These are phyloP conservation scores for Pandemis corylana DNA, from an alignment of 2,888 invertebrate species.

Conservation along the genomic window DNA sequence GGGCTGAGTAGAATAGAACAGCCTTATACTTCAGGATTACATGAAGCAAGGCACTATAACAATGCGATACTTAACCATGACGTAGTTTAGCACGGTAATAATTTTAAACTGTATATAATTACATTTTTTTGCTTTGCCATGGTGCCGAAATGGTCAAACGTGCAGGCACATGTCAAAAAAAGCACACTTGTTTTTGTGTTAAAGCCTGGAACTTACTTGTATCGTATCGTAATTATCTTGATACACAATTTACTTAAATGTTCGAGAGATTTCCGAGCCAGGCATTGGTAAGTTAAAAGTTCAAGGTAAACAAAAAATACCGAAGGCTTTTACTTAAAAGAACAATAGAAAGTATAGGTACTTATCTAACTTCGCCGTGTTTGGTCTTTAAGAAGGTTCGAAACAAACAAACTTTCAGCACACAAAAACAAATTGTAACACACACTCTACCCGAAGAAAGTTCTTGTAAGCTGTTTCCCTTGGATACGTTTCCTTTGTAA, in stretches of 20 bases:
- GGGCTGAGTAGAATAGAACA: no score
- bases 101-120: no score
- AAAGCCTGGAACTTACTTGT: no score
- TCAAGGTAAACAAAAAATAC: conserved; percentile 1
- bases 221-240: neutral
- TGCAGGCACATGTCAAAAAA: neutral
- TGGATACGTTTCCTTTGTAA: neutral
- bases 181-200: no score
- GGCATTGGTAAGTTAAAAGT: neutral
- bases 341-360: neutral
- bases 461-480: neutral
- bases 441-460: conserved; percentile 2
- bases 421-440: conserved; percentile 13
- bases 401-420: neutral
- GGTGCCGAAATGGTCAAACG: neutral
- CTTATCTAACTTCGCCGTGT: conserved; percentile 1
- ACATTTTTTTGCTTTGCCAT: no score
- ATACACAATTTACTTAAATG: neutral
- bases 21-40: no score
- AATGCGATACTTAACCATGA: no score
- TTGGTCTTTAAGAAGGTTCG: conserved; percentile 7
- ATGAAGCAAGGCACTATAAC: no score
- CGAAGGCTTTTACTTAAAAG: neutral
- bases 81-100: no score
- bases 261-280: neutral